phyloP scores from a whole-genome alignment of 2,113 vertebrate genomes.

The Guaruba guarouba region DNA sequence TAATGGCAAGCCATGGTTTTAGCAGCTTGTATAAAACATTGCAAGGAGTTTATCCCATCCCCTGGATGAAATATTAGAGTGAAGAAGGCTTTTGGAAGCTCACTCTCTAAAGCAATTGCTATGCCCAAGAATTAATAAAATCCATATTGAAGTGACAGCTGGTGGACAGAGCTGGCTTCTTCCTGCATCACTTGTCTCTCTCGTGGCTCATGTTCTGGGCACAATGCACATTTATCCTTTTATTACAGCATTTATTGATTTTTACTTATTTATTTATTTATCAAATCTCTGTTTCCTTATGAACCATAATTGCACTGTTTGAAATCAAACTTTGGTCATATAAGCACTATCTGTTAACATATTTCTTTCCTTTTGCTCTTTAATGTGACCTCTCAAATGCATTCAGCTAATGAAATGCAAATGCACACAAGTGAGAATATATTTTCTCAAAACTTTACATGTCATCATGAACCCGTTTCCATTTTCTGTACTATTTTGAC shows the following conservation, averaged over 20 bases:
- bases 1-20: neutral
- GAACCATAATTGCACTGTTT: constrained; percentile 4
- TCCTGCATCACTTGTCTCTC: constrained; percentile 47
- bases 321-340: neutral
- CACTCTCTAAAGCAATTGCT: constrained; percentile 2
- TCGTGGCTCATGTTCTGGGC: constrained; percentile 53
- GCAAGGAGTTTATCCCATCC: neutral
- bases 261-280: constrained; percentile 7
- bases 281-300: constrained; percentile 19
- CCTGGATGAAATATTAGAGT: neutral
- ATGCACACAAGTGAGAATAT: neutral
- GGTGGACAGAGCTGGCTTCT: constrained; percentile 52
- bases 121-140: constrained; percentile 65
- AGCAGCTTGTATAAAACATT: neutral
- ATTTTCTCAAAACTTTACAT: neutral
- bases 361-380: neutral
- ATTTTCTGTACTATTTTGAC: neutral
- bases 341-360: neutral
- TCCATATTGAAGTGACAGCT: constrained; percentile 68
- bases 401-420: neutral
- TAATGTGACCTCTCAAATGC: constrained; percentile 38
- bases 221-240: constrained; percentile 54
- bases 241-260: constrained; percentile 33
- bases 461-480: neutral
- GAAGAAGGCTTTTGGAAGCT: neutral